Evolutionary conservation across 2,888 invertebrate species (phyloP), one percentile per base, ranked within the genome.

Genomic region (Horisme vitalbata): DNA sequence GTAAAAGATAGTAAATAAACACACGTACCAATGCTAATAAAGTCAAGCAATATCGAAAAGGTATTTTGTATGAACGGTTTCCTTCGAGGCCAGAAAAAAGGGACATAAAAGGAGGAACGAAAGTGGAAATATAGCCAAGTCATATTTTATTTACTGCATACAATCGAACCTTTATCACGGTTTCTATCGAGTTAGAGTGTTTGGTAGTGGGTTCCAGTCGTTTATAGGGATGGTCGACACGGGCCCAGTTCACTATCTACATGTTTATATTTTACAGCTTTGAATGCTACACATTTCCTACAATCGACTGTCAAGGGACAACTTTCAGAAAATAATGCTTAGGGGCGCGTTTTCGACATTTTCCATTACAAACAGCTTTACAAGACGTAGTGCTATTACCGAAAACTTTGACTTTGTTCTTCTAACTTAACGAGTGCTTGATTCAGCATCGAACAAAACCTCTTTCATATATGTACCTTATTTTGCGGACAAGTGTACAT

Each of bases 111-210:
- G 74, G 81, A 83, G 81, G 85, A 85, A 83, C 82, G 83, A 84
- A 86, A 81, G 83, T 83, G 80, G 83, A 87, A 86, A 85, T 85
- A 88, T 84, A 83, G 79, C 75, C 81, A 81, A 85, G 83, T 85
- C 83, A 88, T 90, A 88, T 89, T 86, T 89, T 90, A 89, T 90
- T 89, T 89, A 88, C 88, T 86, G 82, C 83, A 84, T 81, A 86
- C 88, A 89, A 88, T 88, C 76, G 87, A 82, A 80, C 86, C 84
- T 88, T 83, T 86, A 89, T 87, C 86, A 82, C 81, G 71, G 81
- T 79, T 79, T 83, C 83, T 84, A 83, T 83, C 75, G 75, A 76
- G 79, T 85, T 79, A 79, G 74, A 80, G 74, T 77, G 71, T 79
- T 80, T 73, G 70, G 70, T 73, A 78, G 77, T 74, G 70, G 71